These are phyloP conservation scores for Meteorus sp. DNA, from an alignment of 1,140 invertebrate species.

Conservation along the genomic window DNA sequence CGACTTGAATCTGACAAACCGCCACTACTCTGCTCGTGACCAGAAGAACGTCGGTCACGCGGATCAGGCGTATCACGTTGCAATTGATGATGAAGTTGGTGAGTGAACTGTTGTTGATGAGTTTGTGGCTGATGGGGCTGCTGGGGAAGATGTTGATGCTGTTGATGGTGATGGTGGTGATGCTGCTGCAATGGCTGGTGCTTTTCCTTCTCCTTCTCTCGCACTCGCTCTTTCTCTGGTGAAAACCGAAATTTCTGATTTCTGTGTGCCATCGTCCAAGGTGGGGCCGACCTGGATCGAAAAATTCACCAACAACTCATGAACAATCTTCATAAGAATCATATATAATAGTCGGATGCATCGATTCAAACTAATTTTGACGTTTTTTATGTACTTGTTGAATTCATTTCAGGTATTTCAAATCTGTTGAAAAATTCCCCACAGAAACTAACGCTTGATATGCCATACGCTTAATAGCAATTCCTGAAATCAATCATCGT, in stretches of 20 bases:
- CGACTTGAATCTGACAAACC: constrained; percentile 59
- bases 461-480: too few species aligned
- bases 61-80: constrained; percentile 37
- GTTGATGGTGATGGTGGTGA: constrained; percentile 38
- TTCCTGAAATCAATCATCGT: too few species aligned
- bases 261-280: constrained; percentile 48
- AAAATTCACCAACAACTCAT: constrained; percentile 5
- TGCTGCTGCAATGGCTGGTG: constrained; percentile 43
- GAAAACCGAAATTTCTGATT: constrained; percentile 55
- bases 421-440: too few species aligned
- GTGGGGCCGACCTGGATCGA: constrained; percentile 55
- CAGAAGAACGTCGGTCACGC: constrained; percentile 36
- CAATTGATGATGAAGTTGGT: constrained; percentile 44
- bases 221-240: constrained; percentile 50
- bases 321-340: constrained; percentile 1
- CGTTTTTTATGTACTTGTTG: too few species aligned
- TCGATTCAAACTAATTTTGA: too few species aligned
- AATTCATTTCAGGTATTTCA: too few species aligned
- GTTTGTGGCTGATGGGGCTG: constrained; percentile 36
- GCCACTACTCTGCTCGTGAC: constrained; percentile 37
- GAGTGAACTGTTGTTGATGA: constrained; percentile 32
- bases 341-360: too few species aligned
- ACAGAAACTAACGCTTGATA: too few species aligned
- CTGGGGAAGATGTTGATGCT: constrained; percentile 44
- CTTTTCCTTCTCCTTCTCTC: constrained; percentile 42